Evolutionary conservation across 1,140 invertebrate genomes (phyloP).

Genomic region (Heliothis virescens): DNA sequence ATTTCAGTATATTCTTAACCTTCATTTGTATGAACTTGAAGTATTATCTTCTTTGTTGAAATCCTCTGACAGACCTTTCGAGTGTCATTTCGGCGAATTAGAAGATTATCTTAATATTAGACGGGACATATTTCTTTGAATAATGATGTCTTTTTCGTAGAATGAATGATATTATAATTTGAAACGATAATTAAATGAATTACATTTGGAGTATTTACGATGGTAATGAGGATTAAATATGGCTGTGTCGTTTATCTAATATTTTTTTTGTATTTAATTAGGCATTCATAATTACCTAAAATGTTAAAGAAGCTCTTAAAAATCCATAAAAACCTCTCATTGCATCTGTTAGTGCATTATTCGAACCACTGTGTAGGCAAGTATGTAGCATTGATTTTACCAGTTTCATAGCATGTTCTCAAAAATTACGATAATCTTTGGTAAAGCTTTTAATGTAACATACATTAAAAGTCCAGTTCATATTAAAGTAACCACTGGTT

Average conservation of each 20-base stretch:
- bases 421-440: neutral
- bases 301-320: no score
- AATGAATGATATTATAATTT: neutral
- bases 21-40: neutral
- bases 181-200: neutral
- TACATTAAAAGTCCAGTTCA: neutral
- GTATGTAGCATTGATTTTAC: no score
- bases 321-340: no score
- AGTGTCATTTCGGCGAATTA: neutral
- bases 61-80: neutral
- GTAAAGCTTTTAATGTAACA: conserved; percentile 4
- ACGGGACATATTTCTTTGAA: neutral
- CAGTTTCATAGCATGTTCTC: no score
- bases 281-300: no score
- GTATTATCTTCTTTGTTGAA: neutral
- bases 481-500: conserved; percentile 1
- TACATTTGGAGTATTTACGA: no score
- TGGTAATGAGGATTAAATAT: no score
- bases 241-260: no score
- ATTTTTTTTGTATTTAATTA: no score
- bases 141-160: neutral
- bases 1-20: no score
- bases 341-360: no score
- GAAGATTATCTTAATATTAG: neutral
- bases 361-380: no score